phyloP scores from a whole-genome alignment of 2,888 invertebrate genomes.

The Harpalus rubripes region DNA sequence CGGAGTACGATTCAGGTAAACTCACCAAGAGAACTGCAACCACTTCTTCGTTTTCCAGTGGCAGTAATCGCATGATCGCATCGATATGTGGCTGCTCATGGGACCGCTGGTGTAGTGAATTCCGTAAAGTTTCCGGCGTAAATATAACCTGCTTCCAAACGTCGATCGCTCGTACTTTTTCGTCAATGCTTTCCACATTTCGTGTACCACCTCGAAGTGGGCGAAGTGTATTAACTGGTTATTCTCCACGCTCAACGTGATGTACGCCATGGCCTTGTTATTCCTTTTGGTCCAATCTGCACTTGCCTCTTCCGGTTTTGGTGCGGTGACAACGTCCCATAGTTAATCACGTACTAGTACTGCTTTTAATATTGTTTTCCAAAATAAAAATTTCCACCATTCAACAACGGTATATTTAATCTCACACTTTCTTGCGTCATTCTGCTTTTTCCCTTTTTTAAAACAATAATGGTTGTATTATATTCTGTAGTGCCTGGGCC shows the following conservation, averaged over 20 bases:
- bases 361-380: slow-evolving; percentile 63
- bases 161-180: slow-evolving; percentile 55
- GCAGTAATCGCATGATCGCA: slow-evolving; percentile 44
- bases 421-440: slow-evolving; percentile 44
- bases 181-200: slow-evolving; percentile 35
- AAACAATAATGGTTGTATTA: too few species aligned
- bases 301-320: slow-evolving; percentile 15
- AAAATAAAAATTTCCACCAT: slow-evolving; percentile 58
- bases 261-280: slow-evolving; percentile 60
- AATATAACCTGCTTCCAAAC: slow-evolving; percentile 14
- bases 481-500: too few species aligned
- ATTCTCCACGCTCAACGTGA: slow-evolving; percentile 60
- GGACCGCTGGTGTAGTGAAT: slow-evolving; percentile 13
- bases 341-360: neutral
- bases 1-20: slow-evolving; percentile 56
- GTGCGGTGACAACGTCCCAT: slow-evolving; percentile 8
- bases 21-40: slow-evolving; percentile 44
- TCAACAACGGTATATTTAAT: slow-evolving; percentile 47
- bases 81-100: slow-evolving; percentile 49
- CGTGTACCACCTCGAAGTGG: neutral
- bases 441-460: neutral
- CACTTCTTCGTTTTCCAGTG: slow-evolving; percentile 48
- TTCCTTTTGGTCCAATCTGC: slow-evolving; percentile 44
- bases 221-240: slow-evolving; percentile 53
- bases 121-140: slow-evolving; percentile 8